phyloP scores from a whole-genome alignment of 2,888 invertebrate species.

The Luperina testacea region DNA sequence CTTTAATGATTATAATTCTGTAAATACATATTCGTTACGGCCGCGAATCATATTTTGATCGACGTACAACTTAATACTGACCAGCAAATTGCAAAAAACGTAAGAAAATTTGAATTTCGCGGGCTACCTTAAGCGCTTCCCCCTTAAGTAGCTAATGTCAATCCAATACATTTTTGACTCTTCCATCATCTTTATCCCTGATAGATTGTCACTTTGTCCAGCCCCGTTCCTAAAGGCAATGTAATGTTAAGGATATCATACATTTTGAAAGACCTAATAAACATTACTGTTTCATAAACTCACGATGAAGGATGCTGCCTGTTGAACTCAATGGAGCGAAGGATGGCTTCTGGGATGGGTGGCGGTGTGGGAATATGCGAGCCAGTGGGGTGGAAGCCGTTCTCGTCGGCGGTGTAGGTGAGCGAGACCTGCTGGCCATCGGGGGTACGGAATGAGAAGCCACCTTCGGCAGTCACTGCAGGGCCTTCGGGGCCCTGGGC shows the following conservation, averaged over 20 bases:
- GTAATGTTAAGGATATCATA: too few species aligned
- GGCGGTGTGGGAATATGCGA: constrained; percentile 91
- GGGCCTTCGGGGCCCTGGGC: constrained; percentile 89
- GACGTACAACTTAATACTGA: too few species aligned
- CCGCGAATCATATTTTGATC: too few species aligned
- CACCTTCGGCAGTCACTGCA: constrained; percentile 91
- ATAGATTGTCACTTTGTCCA: neutral
- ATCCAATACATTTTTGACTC: too few species aligned
- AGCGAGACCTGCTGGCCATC: constrained; percentile 92
- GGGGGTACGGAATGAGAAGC: constrained; percentile 92
- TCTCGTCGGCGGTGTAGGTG: constrained; percentile 93
- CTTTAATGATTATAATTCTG: too few species aligned
- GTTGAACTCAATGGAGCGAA: constrained; percentile 87
- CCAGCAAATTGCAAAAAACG: too few species aligned
- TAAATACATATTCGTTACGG: too few species aligned
- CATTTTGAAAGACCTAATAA: neutral
- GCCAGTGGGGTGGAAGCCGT: constrained; percentile 92
- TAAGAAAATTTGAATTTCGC: too few species aligned
- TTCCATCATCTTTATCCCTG: neutral
- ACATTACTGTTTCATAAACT: constrained; percentile 53
- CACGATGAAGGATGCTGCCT: constrained; percentile 79
- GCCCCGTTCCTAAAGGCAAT: too few species aligned
- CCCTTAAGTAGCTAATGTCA: too few species aligned
- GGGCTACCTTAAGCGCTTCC: too few species aligned
- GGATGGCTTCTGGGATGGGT: constrained; percentile 90